These are phyloP conservation scores for Dermolepida albohirtum DNA, from an alignment of 2,888 invertebrate genomes.

Conservation along the genomic window DNA sequence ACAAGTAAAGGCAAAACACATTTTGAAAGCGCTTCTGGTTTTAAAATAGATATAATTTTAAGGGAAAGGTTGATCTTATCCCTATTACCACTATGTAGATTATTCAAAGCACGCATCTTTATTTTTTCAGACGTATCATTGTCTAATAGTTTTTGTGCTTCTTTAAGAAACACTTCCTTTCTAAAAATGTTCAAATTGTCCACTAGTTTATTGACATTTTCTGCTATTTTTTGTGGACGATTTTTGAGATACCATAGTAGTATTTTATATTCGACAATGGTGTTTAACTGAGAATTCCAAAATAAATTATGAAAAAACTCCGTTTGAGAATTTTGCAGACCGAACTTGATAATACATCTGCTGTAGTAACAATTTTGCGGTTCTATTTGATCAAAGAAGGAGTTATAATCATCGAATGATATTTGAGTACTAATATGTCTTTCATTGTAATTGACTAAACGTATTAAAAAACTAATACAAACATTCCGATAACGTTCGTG, in stretches of 20 bases:
- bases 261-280: background rate
- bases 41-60: constrained; percentile 1
- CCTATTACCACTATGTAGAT: background rate
- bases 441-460: background rate
- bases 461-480: constrained; percentile 1
- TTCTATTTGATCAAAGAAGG: constrained; percentile 8
- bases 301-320: constrained; percentile 14
- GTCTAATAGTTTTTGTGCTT: background rate
- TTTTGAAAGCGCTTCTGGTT: constrained; percentile 3
- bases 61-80: constrained; percentile 12
- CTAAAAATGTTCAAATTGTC: background rate
- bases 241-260: constrained; percentile 6
- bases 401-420: background rate
- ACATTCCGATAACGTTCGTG: background rate
- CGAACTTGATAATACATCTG: background rate
- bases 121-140: background rate
- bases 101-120: background rate
- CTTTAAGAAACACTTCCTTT: background rate
- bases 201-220: background rate
- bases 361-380: background rate
- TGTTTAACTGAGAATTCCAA: background rate
- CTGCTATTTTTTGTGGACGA: background rate
- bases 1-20: background rate
- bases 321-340: background rate
- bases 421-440: background rate